Conservation (phyloP, 2,888 invertebrate species). For the Pycnomerus fuliginosus region DNA sequence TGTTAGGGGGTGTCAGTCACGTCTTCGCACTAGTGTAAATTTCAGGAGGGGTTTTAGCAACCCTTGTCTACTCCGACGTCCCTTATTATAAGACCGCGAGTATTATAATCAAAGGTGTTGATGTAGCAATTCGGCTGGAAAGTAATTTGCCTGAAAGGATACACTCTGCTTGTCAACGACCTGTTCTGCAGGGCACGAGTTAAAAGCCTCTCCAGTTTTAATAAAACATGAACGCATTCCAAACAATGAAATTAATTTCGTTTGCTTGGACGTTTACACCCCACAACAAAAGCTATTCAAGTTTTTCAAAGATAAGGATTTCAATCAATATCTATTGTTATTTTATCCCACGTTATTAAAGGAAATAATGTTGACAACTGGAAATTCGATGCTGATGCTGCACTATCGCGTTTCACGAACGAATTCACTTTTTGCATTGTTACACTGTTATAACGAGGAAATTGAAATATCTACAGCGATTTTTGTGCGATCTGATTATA, state of each 20-base stretch:
- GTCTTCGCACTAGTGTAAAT: slow-evolving; percentile 15
- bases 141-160: slow-evolving; percentile 25
- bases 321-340: slow-evolving; percentile 30
- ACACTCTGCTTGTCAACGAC: slow-evolving; percentile 28
- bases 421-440: slow-evolving; percentile 37
- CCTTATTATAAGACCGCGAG: slow-evolving; percentile 19
- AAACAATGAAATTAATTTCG: no score
- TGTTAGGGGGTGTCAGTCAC: slow-evolving; percentile 22
- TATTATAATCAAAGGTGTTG: slow-evolving; percentile 24
- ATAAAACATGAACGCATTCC: no score
- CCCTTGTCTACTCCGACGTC: slow-evolving; percentile 15
- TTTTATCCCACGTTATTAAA: slow-evolving; percentile 37
- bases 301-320: slow-evolving; percentile 15
- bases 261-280: no score
- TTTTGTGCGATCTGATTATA: slow-evolving; percentile 4
- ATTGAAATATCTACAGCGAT: slow-evolving; percentile 23
- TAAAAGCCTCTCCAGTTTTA: no score
- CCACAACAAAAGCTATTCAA: slow-evolving; percentile 11
- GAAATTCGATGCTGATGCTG: slow-evolving; percentile 36
- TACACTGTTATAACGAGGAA: slow-evolving; percentile 22
- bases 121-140: slow-evolving; percentile 19
- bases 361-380: slow-evolving; percentile 39
- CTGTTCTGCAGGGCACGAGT: neutral
- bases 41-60: slow-evolving; percentile 13
- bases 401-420: slow-evolving; percentile 41